phyloP scores from a whole-genome alignment of 2,797 vertebrate genomes.

The Aldrovandia affinis region DNA sequence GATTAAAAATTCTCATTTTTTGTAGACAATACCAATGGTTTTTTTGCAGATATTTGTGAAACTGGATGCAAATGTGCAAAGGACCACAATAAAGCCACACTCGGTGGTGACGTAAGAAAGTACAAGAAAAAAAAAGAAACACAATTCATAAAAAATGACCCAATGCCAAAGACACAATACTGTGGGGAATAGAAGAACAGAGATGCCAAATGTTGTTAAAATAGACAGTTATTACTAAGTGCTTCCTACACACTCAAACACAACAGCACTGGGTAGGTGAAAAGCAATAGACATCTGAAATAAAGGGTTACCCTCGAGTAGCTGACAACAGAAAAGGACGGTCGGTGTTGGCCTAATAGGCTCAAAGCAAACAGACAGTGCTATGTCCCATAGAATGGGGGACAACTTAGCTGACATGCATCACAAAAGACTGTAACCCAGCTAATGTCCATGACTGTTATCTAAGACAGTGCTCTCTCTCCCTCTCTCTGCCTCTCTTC shows the following conservation, averaged over 20 bases:
- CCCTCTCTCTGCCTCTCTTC: conserved; percentile 8
- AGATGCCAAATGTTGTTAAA: conserved; percentile 44
- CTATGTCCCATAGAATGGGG: conserved; percentile 60
- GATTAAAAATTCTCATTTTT: conserved; percentile 34
- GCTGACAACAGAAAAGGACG: conserved; percentile 41
- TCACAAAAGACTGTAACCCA: conserved; percentile 73
- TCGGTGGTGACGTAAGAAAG: conserved; percentile 52
- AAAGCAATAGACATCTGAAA: conserved; percentile 50
- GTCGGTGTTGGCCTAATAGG: conserved; percentile 59
- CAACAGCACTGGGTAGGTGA: conserved; percentile 53
- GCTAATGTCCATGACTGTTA: conserved; percentile 50
- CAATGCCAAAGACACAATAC: conserved; percentile 61
- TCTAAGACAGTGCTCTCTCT: conserved; percentile 79
- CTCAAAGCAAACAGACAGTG: conserved; percentile 61
- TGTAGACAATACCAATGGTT: conserved; percentile 7
- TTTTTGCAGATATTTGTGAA: conserved; percentile 18
- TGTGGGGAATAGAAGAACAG: conserved; percentile 47
- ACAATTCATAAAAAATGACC: conserved; percentile 34
- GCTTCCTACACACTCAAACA: conserved; percentile 44
- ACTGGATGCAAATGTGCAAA: conserved; percentile 66
- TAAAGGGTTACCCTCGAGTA: conserved; percentile 51
- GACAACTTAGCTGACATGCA: conserved; percentile 76
- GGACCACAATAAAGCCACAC: conserved; percentile 48
- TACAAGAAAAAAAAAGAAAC: conserved; percentile 19
- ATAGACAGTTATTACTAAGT: conserved; percentile 54